Evolutionary conservation across 2,113 vertebrate species (phyloP), one percentile per base, ranked within the genome.

Genomic region (Nerophis ophidion): DNA sequence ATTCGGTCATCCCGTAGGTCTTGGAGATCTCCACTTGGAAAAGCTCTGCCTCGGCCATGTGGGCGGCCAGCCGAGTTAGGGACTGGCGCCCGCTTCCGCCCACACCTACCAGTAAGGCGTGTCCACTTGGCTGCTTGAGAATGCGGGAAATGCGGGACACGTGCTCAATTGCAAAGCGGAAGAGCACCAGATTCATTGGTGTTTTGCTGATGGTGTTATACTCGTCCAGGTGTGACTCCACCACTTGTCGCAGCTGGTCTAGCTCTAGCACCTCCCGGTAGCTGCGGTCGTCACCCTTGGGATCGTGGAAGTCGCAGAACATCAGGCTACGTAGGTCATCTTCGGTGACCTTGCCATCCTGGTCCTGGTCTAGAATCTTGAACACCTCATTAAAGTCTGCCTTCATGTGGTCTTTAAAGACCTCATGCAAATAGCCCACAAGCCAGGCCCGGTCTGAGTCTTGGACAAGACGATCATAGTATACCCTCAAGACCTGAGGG

Each of bases 281-380:
- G 77, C 63, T 91, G n/a, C 80, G 89, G 64, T 95, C 92, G 5
- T 94, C 92, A 15, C 90, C 90, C 70, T 90, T 93, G 19, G 82
- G 88, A 72, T 97, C 93, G 4, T 94, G 90, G 68, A 97, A 96
- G 76, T 96, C 92, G 63, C 95, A 97, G 70, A 96, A 97, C 91
- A 97, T 93, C 58, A 97, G 86, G 67, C 94, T 95, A 59, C 89
- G 90, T 15, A 97, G 84, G 59, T 96, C 94, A 48, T 96, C 93
- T 68, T 95, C 94, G 5, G 86, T 90, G 13, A 97, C 93, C 1
- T 36, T 12, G 5, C 93, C 93, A 15, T 95, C 92, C 0, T 9
- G 5, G 70, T 94, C 85, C 53, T 90, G 90, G 74, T 94, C 93
- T 63, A 97, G 71, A 56, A 77, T 83, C 16, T 80, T 70, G 65